phyloP scores from a whole-genome alignment of 2,888 invertebrate species.

The Ctena decussata region DNA sequence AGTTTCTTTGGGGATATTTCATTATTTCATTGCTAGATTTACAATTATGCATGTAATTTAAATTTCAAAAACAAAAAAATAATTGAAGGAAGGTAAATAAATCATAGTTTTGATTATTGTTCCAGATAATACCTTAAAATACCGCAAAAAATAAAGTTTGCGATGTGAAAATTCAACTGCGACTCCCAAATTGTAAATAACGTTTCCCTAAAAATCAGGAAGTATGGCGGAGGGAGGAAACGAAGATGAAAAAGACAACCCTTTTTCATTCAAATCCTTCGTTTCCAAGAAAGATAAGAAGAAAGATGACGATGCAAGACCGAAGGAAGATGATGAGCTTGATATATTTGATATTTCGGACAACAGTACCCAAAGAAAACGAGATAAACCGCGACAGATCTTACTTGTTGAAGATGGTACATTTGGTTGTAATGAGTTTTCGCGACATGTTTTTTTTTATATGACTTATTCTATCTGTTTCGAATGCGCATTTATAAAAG shows the following conservation, averaged over 20 bases:
- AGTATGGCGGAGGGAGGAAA: constrained; percentile 81
- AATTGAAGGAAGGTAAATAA: too few species aligned
- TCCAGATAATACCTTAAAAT: too few species aligned
- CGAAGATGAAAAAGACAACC: constrained; percentile 79
- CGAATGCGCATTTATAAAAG: too few species aligned
- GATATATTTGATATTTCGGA: constrained; percentile 70
- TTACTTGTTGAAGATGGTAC: constrained; percentile 62
- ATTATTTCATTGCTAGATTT: too few species aligned
- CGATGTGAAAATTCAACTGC: too few species aligned
- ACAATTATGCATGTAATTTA: too few species aligned
- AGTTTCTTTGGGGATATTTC: too few species aligned
- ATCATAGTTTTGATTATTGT: too few species aligned
- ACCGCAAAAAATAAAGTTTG: too few species aligned
- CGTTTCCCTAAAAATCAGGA: constrained; percentile 16
- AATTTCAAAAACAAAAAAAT: too few species aligned
- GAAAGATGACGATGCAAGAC: constrained; percentile 42
- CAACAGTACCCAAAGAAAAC: constrained; percentile 33
- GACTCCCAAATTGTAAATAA: too few species aligned
- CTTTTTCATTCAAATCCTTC: constrained; percentile 85
- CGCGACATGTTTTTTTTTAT: background rate
- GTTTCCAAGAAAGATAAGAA: constrained; percentile 75
- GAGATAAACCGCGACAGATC: constrained; percentile 56
- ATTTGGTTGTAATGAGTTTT: background rate
- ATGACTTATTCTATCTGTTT: too few species aligned
- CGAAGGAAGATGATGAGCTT: constrained; percentile 53